A percentile compares a stretch with the other conserved stretches of the same genome.
These are phyloP conservation scores for Prietella phreatophila DNA, from an alignment of 2,113 vertebrate species.

Conservation along the genomic window DNA sequence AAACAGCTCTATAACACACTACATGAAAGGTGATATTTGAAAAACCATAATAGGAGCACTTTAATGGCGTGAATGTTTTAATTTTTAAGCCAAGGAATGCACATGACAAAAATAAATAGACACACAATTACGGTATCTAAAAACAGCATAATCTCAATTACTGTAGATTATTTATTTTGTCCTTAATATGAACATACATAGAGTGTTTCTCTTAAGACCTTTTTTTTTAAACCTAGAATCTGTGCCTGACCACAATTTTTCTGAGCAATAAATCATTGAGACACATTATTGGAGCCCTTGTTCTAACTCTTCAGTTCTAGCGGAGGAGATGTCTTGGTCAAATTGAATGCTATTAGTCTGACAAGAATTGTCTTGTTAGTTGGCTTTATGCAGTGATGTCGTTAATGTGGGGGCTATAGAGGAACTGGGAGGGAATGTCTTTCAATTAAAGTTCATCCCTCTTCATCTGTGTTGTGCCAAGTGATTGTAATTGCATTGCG, in stretches of 20 bases:
- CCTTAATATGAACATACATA: neutral
- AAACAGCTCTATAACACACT: too few species aligned
- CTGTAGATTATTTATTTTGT: neutral
- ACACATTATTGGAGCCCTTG: conserved; percentile 23
- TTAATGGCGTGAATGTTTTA: neutral
- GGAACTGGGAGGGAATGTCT: conserved; percentile 53
- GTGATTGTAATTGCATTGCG: conserved; percentile 65
- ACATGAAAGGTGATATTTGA: too few species aligned
- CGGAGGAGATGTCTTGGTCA: conserved; percentile 47
- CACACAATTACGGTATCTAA: neutral
- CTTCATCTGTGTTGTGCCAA: conserved; percentile 59
- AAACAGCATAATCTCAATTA: neutral
- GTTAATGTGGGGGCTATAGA: conserved; percentile 58
- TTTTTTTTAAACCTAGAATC: neutral
- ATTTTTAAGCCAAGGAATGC: neutral
- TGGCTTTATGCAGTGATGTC: conserved; percentile 49
- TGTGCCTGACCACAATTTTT: conserved; percentile 6
- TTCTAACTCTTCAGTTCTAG: neutral
- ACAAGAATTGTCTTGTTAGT: conserved; percentile 68
- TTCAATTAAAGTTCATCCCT: conserved; percentile 66
- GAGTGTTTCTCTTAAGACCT: conserved; percentile 1
- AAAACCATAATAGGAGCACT: too few species aligned
- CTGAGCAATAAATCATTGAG: conserved; percentile 13
- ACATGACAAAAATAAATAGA: neutral
- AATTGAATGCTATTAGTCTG: conserved; percentile 66